Evolutionary conservation across 2,113 vertebrate species (phyloP).

Genomic region (Australoheros scitulus): DNA sequence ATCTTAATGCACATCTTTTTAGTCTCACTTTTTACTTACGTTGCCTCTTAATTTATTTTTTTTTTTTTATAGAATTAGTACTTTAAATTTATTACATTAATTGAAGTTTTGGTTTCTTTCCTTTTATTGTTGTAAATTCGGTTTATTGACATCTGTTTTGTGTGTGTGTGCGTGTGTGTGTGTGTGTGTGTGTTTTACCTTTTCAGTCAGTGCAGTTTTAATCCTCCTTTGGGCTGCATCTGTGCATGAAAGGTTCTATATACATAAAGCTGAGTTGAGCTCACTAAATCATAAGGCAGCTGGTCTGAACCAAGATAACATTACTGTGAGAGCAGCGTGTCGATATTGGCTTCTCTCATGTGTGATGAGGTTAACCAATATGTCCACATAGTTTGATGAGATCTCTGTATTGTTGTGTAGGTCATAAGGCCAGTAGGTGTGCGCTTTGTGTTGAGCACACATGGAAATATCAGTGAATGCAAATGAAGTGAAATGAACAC

Average conservation of each 20-base stretch:
- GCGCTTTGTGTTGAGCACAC: conserved; percentile 17
- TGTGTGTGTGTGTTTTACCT: too few species aligned
- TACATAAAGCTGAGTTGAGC: neutral
- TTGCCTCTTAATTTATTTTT: neutral
- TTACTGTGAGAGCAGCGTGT: conserved; percentile 31
- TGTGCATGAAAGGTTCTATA: neutral
- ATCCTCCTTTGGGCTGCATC: neutral
- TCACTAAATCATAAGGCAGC: neutral
- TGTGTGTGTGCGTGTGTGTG: too few species aligned
- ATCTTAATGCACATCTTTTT: too few species aligned
- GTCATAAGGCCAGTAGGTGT: conserved; percentile 31
- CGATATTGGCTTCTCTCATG: conserved; percentile 23
- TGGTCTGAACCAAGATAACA: conserved; percentile 10
- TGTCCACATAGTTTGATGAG: conserved; percentile 34
- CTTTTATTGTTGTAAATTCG: neutral
- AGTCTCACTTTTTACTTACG: too few species aligned
- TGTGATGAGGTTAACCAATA: conserved; percentile 49
- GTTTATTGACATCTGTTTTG: too few species aligned
- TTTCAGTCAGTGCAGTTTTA: neutral
- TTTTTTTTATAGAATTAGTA: neutral
- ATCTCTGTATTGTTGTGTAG: conserved; percentile 31
- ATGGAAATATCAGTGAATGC: neutral
- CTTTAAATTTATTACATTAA: too few species aligned
- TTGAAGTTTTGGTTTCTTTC: neutral
- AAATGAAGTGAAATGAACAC: conserved; percentile 10